Percentiles rank a stretch among this genome's conserved stretches.
Conservation (phyloP, 2,888 invertebrate species). For the Sarcophaga subvicina region DNA sequence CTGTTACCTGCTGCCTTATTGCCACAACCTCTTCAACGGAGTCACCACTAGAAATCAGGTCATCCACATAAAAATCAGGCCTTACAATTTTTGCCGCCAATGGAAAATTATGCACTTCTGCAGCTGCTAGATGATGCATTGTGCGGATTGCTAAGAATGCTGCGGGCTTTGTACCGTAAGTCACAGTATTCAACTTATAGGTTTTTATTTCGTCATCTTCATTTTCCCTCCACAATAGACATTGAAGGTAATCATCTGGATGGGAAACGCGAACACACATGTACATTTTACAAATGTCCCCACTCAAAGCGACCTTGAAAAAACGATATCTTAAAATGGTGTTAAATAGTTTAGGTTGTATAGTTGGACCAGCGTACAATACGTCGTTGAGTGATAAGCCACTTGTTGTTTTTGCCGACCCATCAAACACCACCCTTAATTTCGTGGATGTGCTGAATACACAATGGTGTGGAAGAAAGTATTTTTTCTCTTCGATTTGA, state of each 20-base stretch:
- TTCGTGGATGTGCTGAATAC: slow-evolving; percentile 34
- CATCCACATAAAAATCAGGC: slow-evolving; percentile 42
- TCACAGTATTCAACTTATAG: slow-evolving; percentile 46
- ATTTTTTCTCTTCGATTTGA: neutral
- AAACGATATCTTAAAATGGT: slow-evolving; percentile 51
- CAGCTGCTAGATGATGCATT: slow-evolving; percentile 53
- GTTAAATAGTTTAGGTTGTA: slow-evolving; percentile 54
- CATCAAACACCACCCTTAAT: slow-evolving; percentile 14
- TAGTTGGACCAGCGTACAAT: slow-evolving; percentile 39
- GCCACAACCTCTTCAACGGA: slow-evolving; percentile 12
- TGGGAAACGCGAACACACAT: slow-evolving; percentile 51
- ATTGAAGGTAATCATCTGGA: slow-evolving; percentile 59
- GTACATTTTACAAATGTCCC: neutral
- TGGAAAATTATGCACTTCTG: slow-evolving; percentile 30
- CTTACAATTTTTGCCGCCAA: slow-evolving; percentile 33
- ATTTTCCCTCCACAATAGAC: slow-evolving; percentile 58
- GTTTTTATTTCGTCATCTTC: slow-evolving; percentile 43
- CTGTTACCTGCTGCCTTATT: slow-evolving; percentile 20
- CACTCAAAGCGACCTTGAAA: slow-evolving; percentile 4
- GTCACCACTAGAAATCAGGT: slow-evolving; percentile 25
- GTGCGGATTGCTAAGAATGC: slow-evolving; percentile 50
- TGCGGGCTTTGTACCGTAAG: slow-evolving; percentile 43
- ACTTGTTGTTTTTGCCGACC: slow-evolving; percentile 48
- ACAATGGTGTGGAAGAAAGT: slow-evolving; percentile 37
- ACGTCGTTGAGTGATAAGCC: slow-evolving; percentile 42